These are phyloP conservation scores for Zoanthus gigantus DNA, from an alignment of 92 coral and sea anemone species.

Conservation along the genomic window DNA sequence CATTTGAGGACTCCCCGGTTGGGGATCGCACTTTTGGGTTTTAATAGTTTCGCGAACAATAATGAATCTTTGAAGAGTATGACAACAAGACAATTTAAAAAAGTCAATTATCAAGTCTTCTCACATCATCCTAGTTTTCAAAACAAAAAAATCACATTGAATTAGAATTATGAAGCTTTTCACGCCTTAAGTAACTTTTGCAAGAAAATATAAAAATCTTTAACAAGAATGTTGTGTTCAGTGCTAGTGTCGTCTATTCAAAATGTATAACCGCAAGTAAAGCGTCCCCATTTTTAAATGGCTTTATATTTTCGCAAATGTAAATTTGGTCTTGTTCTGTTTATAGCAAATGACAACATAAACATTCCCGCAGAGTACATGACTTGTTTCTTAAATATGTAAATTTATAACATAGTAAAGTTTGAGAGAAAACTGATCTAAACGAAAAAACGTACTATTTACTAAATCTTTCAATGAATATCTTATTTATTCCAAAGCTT, in stretches of 20 bases:
- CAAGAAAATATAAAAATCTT: not conserved
- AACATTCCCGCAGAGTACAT: not conserved
- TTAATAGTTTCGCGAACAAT: not conserved
- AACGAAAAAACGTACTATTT: too few species aligned
- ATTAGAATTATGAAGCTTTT: not conserved
- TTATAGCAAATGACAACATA: not conserved
- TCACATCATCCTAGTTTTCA: not conserved
- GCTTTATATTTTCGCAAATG: not conserved
- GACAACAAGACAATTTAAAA: not conserved
- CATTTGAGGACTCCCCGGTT: not conserved
- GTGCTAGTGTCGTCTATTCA: not conserved
- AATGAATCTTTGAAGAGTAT: conserved; percentile 21
- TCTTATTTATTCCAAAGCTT: too few species aligned
- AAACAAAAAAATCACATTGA: not conserved
- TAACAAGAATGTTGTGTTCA: not conserved
- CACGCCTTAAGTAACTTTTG: not conserved
- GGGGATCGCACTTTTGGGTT: not conserved
- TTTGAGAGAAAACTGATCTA: too few species aligned
- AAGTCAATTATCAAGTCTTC: conserved; percentile 21
- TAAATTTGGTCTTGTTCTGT: not conserved
- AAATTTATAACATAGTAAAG: not conserved
- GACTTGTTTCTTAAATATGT: not conserved
- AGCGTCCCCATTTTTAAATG: not conserved
- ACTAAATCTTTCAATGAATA: too few species aligned
- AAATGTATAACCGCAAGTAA: not conserved